phyloP scores from a whole-genome alignment of 1,140 invertebrate genomes.

The Orussus abietinus region DNA sequence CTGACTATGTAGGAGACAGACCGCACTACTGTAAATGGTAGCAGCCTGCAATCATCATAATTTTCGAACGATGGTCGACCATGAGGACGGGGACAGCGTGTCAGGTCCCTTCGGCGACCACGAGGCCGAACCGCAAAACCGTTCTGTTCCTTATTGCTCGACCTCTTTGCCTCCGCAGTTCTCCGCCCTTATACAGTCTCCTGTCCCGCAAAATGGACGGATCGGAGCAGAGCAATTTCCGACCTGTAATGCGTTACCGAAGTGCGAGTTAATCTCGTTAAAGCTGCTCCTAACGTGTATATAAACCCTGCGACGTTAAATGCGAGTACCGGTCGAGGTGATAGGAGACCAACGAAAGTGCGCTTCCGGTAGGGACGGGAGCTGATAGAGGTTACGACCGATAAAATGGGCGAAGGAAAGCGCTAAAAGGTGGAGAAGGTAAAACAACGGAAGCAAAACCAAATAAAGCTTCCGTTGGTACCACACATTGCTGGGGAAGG shows the following conservation, averaged over 20 bases:
- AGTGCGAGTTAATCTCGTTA: constrained; percentile 6
- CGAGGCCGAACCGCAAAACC: constrained; percentile 38
- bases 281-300: constrained; percentile 7
- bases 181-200: constrained; percentile 10
- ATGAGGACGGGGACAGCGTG: constrained; percentile 11
- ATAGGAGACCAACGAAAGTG: too few relatives aligned
- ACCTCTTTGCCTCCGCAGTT: constrained; percentile 17
- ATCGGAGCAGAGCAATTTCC: constrained; percentile 27
- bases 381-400: too few relatives aligned
- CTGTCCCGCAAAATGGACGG: constrained; percentile 23
- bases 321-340: too few relatives aligned
- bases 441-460: too few relatives aligned
- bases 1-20: too few relatives aligned
- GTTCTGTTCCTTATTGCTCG: constrained; percentile 47
- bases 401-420: too few relatives aligned
- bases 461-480: too few relatives aligned
- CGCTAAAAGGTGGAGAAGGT: too few relatives aligned
- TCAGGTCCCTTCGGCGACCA: constrained; percentile 24
- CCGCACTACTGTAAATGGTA: constrained; percentile 44
- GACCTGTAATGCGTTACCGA: constrained; percentile 14
- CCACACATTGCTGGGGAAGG: constrained; percentile 15
- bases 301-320: constrained; percentile 12
- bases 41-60: constrained; percentile 44
- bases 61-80: constrained; percentile 34
- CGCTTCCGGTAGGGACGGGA: too few relatives aligned